Conservation (phyloP, 2,888 invertebrate genomes). For the Tenthredo notha region DNA sequence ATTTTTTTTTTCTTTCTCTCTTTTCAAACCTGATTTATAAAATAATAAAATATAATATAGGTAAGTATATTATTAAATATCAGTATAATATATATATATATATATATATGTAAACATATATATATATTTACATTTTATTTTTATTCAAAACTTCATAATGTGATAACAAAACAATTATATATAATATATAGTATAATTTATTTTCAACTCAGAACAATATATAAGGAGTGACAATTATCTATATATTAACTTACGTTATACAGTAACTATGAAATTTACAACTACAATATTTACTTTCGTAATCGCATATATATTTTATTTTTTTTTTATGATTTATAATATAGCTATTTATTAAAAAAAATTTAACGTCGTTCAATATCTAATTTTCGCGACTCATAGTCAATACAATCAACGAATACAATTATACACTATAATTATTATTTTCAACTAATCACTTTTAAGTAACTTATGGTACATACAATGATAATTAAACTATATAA, state of each 20-base stretch:
- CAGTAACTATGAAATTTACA: slow-evolving; percentile 3
- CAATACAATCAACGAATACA: background rate
- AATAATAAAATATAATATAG: background rate
- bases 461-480: background rate
- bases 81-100: background rate
- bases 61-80: background rate
- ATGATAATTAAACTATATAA: background rate
- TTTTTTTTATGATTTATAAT: background rate
- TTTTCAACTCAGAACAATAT: background rate
- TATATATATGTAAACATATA: too few relatives aligned
- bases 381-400: background rate
- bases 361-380: background rate
- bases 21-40: background rate
- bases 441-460: background rate
- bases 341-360: background rate
- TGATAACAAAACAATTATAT: background rate
- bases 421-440: background rate
- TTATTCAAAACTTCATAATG: background rate
- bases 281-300: slow-evolving; percentile 5
- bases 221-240: background rate
- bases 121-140: slow-evolving; percentile 12
- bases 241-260: background rate
- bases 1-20: too few relatives aligned
- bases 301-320: background rate
- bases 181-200: background rate